Evolutionary conservation across 2,113 vertebrate genomes (phyloP), one percentile per base, ranked within the genome.

Genomic region (Tamias sibiricus): DNA sequence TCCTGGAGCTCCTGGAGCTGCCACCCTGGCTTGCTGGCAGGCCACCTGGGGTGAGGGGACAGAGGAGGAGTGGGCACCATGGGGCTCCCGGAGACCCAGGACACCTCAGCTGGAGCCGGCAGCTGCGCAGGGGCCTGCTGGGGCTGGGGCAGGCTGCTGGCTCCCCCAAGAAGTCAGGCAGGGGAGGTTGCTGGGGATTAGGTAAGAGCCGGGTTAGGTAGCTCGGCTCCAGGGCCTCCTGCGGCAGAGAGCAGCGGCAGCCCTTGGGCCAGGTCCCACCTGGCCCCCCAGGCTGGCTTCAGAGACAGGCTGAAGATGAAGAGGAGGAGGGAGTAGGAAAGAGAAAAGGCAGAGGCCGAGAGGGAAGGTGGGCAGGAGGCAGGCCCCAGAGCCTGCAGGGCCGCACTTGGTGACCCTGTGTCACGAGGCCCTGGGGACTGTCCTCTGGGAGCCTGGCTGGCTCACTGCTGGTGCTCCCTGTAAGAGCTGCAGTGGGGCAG

Each of bases 201-300:
- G 95, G 95, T 96, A 94, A 97, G 93, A 59, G n/a, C n/a, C n/a
- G 95, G 93, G 96, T n/a, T 0, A 1, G 88, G 97, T 98, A 97
- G 97, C 95, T 97, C 94, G 97, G 97, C 97, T 96, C 97, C 95
- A 42, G 82, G 68, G 30, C 49, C 47, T 54, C 2, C 47, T 9
- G 3, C 30, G 57, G 66, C 64, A 44, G 80, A 10, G 30, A 90
- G 66, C 93, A 91, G 92, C n/a, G n/a, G n/a, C n/a, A n/a, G n/a
- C n/a, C 86, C 91, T 42, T 84, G 66, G 83, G 82, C 87, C 69
- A 66, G 72, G 64, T 49, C 84, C 96, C 10, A 66, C 81, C 42
- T 90, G 52, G 52, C 82, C 68, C 76, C 75, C n/a, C 47, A 57
- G n/a, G 77, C 92, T 91, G 95, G 72, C 86, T 91, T 93, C n/a